Evolutionary conservation across 53 echinoderm and acorn worm genomes (phyloP), one percentile per base, ranked within the genome.

Genomic region (Holothuria leucospilota): DNA sequence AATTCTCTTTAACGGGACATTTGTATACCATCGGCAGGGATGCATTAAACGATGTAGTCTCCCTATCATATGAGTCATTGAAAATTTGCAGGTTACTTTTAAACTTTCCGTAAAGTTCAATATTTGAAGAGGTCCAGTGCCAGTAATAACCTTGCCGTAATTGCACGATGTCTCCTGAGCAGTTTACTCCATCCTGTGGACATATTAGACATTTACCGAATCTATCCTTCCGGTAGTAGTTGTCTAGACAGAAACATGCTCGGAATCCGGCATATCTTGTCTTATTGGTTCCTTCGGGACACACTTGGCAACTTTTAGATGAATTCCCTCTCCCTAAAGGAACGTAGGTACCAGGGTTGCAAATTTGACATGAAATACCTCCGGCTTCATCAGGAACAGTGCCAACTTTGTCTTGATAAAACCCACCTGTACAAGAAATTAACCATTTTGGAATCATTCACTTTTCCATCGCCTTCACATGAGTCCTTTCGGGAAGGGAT

Each of bases 201-300:
- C 77, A 77, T 26, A 42, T 42, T 9, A 46, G 8, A 21, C 77
- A 77, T 24, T 59, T 40, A 28, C 77, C 77, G 40, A 77, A 77
- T 26, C 77, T 52, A 18, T 77, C 24, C 23, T 53, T 46, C 1
- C 77, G 53, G 13, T 77, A 46, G 77, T 42, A 77, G 58, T 77
- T 77, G 18, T 77, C 51, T 18, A 77, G 51, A 77, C 77, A 77
- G 27, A 26, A 59, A 49, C 77, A 77, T 23, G 77, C 77, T 46
- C 77, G 77, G 23, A 59, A 77, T 40, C 77, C 77, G 38, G 77
- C 77, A 6, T 53, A n/a, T 29, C 51, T 25, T 28, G 51, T 15
- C 5, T 52, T 77, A 26, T 77, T 27, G 2, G 77, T 77, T 53
- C 77, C 77, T 12, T 53, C 51, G 2, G 77, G 77, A 77, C 77